Evolutionary conservation across 2,888 invertebrate species (phyloP), one percentile per base, ranked within the genome.

Genomic region (Pheosia gnoma): DNA sequence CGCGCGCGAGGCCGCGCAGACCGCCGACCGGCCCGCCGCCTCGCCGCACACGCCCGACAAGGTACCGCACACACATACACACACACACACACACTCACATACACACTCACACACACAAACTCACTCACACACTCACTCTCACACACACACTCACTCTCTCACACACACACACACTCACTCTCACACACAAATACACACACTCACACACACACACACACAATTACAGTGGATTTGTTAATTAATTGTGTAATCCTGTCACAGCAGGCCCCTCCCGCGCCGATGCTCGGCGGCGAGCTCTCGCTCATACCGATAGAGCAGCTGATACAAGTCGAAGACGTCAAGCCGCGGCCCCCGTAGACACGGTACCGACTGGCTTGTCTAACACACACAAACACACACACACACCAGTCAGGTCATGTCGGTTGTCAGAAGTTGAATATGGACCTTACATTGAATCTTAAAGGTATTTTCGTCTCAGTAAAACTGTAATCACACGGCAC

Each of bases 291-390:
- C 8, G 97, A 97, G 85, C 89, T 98, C 53, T 96, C 97, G 3
- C 95, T 97, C 61, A 97, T 98, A 79, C 97, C 97, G 45, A 97
- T 98, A 79, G 98, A 97, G 83, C 97, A 96, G 84, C 91, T 96
- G 59, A 96, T 96, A 72, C 96, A 96, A 93, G 94, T 96, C 55
- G 96, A 96, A 25, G 96, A 96, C 83, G 94, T 94, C 36, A 91
- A 94, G 62, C 91, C 87, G 3, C 78, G 90, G 36, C 74, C 83
- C 53, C 75, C 80, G 59, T 81, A 85, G 65, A 69, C 69, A 49
- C 63, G 68, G 67, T 71, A 72, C 52, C 61, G 61, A 58, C 65
- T 65, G 61, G 57, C 65, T 65, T 58, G 59, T 68, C 68, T 71
- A 71, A 2, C 25, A 25, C 51, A 25, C 25, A 51, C 10, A 51